phyloP scores from a whole-genome alignment of 2,888 invertebrate species.

The Apamea anceps region DNA sequence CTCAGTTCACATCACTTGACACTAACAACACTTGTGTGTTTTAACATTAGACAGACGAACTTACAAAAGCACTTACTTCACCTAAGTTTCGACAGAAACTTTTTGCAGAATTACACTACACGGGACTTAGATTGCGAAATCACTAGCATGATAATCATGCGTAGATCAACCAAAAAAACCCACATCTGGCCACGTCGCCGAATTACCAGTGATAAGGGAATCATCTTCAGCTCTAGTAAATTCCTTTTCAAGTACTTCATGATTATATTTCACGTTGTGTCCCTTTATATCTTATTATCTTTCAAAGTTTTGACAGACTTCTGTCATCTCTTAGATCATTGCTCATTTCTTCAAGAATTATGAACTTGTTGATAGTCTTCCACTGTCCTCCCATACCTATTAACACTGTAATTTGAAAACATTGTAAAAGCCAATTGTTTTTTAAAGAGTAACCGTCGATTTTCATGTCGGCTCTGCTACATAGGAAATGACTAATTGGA shows the following conservation, averaged over 20 bases:
- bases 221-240: neutral
- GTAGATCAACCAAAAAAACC: neutral
- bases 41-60: too few species aligned
- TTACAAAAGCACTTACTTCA: neutral
- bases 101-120: neutral
- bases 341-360: neutral
- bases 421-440: neutral
- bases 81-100: neutral
- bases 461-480: neutral
- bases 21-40: too few species aligned
- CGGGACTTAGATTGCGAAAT: too few species aligned
- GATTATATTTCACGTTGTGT: neutral
- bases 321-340: neutral
- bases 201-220: conserved; percentile 1
- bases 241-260: conserved; percentile 11
- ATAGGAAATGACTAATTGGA: neutral
- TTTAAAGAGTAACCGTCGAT: neutral
- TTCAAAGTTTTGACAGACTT: neutral
- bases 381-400: neutral
- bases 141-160: neutral
- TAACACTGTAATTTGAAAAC: neutral
- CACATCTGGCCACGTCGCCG: neutral
- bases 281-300: neutral
- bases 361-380: neutral
- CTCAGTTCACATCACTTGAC: neutral